Base-by-base conservation (phyloP, 2,888 invertebrate genomes). In the Elegia similella region DNA sequence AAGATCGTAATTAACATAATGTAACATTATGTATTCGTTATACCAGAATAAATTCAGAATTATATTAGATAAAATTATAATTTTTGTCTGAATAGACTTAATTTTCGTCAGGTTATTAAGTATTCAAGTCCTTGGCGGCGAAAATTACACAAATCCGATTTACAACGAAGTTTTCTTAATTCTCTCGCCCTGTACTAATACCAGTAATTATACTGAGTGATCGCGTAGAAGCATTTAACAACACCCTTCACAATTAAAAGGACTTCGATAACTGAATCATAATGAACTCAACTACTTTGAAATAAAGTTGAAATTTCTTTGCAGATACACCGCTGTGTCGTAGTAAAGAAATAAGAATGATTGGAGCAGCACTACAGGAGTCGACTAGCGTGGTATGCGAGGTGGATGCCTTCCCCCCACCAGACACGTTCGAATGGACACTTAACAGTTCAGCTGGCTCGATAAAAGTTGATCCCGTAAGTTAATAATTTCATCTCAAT, bases 361-460 rank as follows among this genome's bases (percentile, higher is more conserved):
- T 97, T 75, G 97, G 97, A 6, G 96, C 97, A 23, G 96, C 96
- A 1, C 92, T 96, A 57, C 95, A 95, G 81, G 97, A 97, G 84
- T 94, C 95, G 57, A 95, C 95, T 2, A 94, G 94, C 73, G 94
- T 97, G 52, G 87, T 94, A 60, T 97, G 97, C 84, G 95, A 95
- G 84, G 97, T 97, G 48, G 97, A 97, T 75, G 95, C 97, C 47
- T 96, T 95, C 82, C 97, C 97, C 47, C 94, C 95, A 16, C 96
- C 96, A 29, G 95, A 95, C 73, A 94, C 93, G 67, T 97, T 97
- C 86, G 95, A 95, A 78, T 97, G 97, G 97, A 94, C 95, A 48
- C 96, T 98, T 84, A 98, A 98, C 91, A 97, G 96, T 87, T 96
- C 97, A 29, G 96, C 95, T 42, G 96, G 96, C 73, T 95, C 95